These are phyloP conservation scores for Drosophila neonasuta DNA, from an alignment of 2,888 invertebrate species.

Conservation along the genomic window DNA sequence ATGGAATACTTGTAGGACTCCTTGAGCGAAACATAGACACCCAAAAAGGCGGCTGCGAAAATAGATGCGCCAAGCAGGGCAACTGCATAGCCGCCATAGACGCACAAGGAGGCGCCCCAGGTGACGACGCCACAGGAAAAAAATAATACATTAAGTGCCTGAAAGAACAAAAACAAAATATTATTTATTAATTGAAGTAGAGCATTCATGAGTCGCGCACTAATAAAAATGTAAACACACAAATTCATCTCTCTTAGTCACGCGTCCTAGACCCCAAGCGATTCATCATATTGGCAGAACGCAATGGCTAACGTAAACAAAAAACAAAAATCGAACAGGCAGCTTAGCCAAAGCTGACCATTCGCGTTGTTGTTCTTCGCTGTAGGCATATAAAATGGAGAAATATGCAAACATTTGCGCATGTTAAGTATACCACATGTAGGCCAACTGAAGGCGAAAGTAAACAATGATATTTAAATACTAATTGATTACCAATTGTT, in stretches of 20 bases:
- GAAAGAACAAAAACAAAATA: background rate
- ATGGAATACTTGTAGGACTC: constrained; percentile 73
- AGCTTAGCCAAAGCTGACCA: constrained; percentile 1
- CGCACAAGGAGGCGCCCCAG: constrained; percentile 72
- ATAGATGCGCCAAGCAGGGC: constrained; percentile 64
- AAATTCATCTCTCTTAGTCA: background rate
- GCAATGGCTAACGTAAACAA: constrained; percentile 8
- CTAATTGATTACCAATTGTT: constrained; percentile 36
- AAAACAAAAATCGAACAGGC: background rate
- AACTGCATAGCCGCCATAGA: constrained; percentile 70
- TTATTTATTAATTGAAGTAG: background rate
- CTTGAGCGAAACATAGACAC: constrained; percentile 74
- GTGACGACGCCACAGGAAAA: constrained; percentile 76
- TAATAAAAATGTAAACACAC: background rate
- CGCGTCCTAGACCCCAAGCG: background rate
- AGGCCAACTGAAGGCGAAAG: constrained; percentile 29
- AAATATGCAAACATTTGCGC: constrained; percentile 14
- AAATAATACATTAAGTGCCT: constrained; percentile 69
- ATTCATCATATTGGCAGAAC: constrained; percentile 12
- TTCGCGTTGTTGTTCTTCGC: background rate
- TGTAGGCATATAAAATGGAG: background rate
- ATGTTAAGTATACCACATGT: constrained; percentile 39
- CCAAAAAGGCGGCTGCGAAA: constrained; percentile 67
- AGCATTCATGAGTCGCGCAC: background rate
- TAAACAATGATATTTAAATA: constrained; percentile 38